Base-by-base conservation (phyloP, 2,113 vertebrate genomes). In the Passer montanus region DNA sequence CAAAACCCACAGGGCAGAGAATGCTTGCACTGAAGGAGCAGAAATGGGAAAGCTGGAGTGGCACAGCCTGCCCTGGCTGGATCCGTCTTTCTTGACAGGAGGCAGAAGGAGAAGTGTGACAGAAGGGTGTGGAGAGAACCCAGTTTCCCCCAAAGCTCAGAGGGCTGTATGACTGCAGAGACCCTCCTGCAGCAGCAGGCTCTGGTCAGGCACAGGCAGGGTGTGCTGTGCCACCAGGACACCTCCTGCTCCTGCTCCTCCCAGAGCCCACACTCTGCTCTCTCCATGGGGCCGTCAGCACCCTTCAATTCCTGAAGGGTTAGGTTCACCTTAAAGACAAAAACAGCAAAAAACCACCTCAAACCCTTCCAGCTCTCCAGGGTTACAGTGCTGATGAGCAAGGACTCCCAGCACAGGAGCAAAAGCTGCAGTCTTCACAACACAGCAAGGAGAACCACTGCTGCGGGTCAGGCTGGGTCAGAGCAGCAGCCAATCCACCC, bases 311-410 rank as follows among this genome's bases (percentile, higher is more conserved):
- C 87, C 64, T 66, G 37, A 37, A 50, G 37, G 46, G 23, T 33
- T 35, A 56, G 23, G 31, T 26, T 72, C 70, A 35, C 2, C 1
- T 30, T 35, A 28, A 64, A 46, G 7, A 6, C 52, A 39, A 23
- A 33, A 44, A 1, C 70, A 41, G 30, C 43, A 9, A 14, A 43
- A 49, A 33, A 0, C 0, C 55, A 22, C 14, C 85, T 41, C 49
- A 43, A 44, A 56, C 56, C 33, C 19, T 64, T 49, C 58, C 64
- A 76, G 58, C 13, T 79, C 64, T 33, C 37, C 35, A 11, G 49
- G 21, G 21, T 16, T 64, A 33, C 13, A 6, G 0, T 6, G 9
- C 35, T 11, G 44, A 30, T 0, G 2, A 70, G 43, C 1, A 5
- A 93, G 33, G 56, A 37, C 10, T 78, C 50, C 33, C 35, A 59